These are phyloP conservation scores for Acrossocheilus fasciatus DNA, from an alignment of 2,797 vertebrate species.

Conservation along the genomic window DNA sequence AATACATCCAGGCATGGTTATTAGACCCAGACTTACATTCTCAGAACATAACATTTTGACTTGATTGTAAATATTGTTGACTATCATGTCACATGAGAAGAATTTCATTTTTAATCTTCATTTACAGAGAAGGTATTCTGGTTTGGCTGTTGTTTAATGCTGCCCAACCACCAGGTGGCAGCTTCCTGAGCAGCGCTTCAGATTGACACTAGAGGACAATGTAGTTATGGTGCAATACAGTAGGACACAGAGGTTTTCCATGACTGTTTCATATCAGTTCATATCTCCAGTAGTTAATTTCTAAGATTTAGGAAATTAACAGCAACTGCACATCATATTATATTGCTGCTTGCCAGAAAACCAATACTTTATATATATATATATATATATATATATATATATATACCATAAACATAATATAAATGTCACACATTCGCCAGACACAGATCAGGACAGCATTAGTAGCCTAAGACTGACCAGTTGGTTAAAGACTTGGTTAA, in stretches of 20 bases:
- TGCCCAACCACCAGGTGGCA: slow-evolving; percentile 24
- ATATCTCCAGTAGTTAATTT: neutral
- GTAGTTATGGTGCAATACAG: slow-evolving; percentile 20
- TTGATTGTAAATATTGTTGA: slow-evolving; percentile 25
- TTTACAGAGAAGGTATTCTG: slow-evolving; percentile 20
- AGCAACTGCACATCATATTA: slow-evolving; percentile 1
- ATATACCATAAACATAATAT: neutral
- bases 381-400: neutral
- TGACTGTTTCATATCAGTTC: slow-evolving; percentile 1
- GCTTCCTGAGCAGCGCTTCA: slow-evolving; percentile 24
- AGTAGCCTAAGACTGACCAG: neutral
- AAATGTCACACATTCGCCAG: neutral
- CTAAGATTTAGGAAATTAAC: neutral
- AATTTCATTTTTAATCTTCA: neutral
- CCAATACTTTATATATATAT: neutral
- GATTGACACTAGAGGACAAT: slow-evolving; percentile 33
- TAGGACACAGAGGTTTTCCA: slow-evolving; percentile 15
- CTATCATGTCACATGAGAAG: neutral
- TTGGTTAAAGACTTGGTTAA: neutral
- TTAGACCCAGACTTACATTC: slow-evolving; percentile 20
- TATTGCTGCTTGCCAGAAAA: slow-evolving; percentile 2
- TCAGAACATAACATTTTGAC: slow-evolving; percentile 19
- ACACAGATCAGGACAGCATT: neutral
- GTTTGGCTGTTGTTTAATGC: slow-evolving; percentile 14
- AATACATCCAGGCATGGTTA: neutral